Evolutionary conservation across 2,797 vertebrate species (phyloP).

Genomic region (Darevskia mixta): DNA sequence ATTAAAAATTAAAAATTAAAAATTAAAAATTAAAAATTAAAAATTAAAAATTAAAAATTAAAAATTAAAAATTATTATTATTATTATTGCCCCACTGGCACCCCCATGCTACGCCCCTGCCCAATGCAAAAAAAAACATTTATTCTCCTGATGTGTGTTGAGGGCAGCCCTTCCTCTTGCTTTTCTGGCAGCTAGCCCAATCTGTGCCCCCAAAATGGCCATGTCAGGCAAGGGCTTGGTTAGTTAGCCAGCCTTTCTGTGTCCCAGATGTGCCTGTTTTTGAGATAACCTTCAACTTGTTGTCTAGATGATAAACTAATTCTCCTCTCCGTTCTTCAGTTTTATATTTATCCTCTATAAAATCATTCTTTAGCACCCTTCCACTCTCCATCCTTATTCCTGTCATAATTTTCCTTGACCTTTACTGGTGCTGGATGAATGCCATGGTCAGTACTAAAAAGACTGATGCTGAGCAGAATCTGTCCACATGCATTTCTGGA

Average conservation of each 20-base stretch:
- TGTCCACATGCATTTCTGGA: not conserved
- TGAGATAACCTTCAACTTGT: not conserved
- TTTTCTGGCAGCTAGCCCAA: not conserved
- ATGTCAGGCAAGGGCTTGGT: not conserved
- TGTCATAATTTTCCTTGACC: constrained; percentile 5
- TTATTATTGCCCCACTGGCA: too few relatives aligned
- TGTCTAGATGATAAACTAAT: not conserved
- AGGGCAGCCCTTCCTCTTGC: not conserved
- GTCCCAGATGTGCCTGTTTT: not conserved
- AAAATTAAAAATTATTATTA: too few relatives aligned
- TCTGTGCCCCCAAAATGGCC: not conserved
- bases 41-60: too few relatives aligned
- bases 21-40: too few relatives aligned
- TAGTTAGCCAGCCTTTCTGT: not conserved
- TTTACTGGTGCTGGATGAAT: constrained; percentile 2
- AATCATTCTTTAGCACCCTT: not conserved
- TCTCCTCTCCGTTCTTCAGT: not conserved
- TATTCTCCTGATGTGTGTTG: too few relatives aligned
- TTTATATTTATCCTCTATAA: not conserved
- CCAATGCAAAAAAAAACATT: too few relatives aligned
- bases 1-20: too few relatives aligned
- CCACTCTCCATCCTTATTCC: not conserved
- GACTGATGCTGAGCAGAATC: not conserved
- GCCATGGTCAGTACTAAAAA: not conserved
- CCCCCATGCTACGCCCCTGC: too few relatives aligned